Evolutionary conservation across 2,888 invertebrate species (phyloP), one percentile per base, ranked within the genome.

Genomic region (Leucania comma): DNA sequence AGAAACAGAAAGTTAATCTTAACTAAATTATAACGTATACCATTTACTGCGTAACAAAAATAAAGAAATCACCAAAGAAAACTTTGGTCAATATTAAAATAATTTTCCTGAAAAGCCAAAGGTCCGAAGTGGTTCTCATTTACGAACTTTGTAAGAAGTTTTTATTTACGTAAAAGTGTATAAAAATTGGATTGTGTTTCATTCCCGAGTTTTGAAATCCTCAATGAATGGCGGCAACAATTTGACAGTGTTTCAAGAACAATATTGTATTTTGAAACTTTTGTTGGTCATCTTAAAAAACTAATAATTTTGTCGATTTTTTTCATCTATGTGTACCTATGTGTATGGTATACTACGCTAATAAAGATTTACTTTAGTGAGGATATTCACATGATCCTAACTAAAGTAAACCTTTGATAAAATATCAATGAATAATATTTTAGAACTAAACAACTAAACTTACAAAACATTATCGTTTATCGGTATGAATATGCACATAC

Each of bases 111-210:
- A 74, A 78, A 73, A 66, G 32, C 50, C 54, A 61, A 86, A 82
- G 81, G 82, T 79, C 78, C 72, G 69, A 62, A 86, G 85, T 76
- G 85, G 88, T 84, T 86, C 87, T 88, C 89, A 87, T 89, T 87
- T 87, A 78, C 80, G 83, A 72, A 87, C 81, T 88, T 88, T 79
- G 59, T 60, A 69, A 14, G 79, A 88, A 87, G 82, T 86, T 86
- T 65, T 88, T 84, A 82, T 87, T 87, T 83, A 75, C 73, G 81
- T 81, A 86, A 58, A 68, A 46, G n/a, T 78, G 56, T 71, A 22
- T 22, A 20, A 71, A 46, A 62, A 72, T 53, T 54, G 61, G 48
- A 50, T 62, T 78, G 29, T 62, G 53, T 71, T 62, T 54, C 26
- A 54, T 59, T 78, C 12, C 20, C 22, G 29, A 20, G 32, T 63